Evolutionary conservation across 2,888 invertebrate species (phyloP), one percentile per base, ranked within the genome.

Genomic region (Deladenus siricidicola): DNA sequence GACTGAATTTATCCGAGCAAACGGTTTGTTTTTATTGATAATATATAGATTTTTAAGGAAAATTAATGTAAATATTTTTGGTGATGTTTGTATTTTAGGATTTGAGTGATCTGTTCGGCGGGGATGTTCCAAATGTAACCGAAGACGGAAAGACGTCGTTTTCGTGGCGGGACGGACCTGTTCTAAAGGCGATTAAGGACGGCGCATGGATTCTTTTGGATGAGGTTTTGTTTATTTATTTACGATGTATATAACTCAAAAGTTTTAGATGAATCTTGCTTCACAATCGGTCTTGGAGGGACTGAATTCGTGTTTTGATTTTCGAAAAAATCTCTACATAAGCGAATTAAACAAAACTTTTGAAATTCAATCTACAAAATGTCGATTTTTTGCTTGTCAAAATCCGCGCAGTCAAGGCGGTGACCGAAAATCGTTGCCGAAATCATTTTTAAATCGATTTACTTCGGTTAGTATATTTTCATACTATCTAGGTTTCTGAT

Each of bases 241-340:
- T 4, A 34, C 14, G 17, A 8, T 59, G 19, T 21, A 1, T 34
- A 21, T 29, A 44, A 21, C 17, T 4, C 2, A 19, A 6, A n/a
- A 49, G n/a, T 57, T 69, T 60, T 30, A 84, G 84, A 83, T 98
- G 68, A 99, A 99, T 83, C 84, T 99, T 66, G 98, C 98, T 0
- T 93, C 96, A 0, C 98, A 99, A 80, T 90, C 94, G 0, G 96
- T 99, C 0, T 83, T 99, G 17, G 99, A 99, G 84, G 98, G 96
- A 29, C 84, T 99, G 2, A 99, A 99, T 80, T 96, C 98, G 0
- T 94, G 96, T 76, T 84, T 99, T 58, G 98, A 99, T 84, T 98
- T 99, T 80, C 85, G 98, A 73, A 90, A 90, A 0, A 90, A 93
- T 82, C 86, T 99, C 24, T 98, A 85, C 79, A 88, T 99, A 60